Conservation (phyloP, 2,888 invertebrate genomes). For the Nomada lathburiana region DNA sequence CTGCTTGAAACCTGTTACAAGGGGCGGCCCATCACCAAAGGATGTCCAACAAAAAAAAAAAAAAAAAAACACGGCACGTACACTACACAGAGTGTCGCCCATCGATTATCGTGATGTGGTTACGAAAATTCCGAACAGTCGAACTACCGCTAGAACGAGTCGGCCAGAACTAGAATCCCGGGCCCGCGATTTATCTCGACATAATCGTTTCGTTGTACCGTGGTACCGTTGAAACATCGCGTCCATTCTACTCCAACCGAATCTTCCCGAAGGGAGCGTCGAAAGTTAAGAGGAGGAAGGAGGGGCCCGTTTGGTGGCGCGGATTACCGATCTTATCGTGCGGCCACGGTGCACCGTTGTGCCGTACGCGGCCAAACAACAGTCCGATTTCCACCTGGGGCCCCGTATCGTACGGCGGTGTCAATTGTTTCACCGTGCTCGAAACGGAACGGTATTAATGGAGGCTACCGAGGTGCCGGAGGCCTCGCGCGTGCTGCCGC, state of each 20-base stretch:
- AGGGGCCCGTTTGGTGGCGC: conserved; percentile 48
- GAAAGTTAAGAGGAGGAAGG: conserved; percentile 38
- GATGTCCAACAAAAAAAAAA: too few relatives aligned
- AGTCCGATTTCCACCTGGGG: conserved; percentile 32
- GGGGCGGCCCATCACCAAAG: too few relatives aligned
- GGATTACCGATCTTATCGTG: conserved; percentile 73
- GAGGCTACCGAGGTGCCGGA: conserved; percentile 68
- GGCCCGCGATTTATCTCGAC: conserved; percentile 53
- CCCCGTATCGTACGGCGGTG: conserved; percentile 26
- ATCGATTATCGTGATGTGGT: not conserved
- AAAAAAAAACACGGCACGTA: too few relatives aligned
- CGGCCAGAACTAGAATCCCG: conserved; percentile 30
- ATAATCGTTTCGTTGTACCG: conserved; percentile 57
- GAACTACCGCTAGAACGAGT: conserved; percentile 6
- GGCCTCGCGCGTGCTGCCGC: conserved; percentile 59
- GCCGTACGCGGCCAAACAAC: conserved; percentile 54
- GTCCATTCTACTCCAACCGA: conserved; percentile 45
- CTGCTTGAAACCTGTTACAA: too few relatives aligned
- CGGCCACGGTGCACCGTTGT: conserved; percentile 51
- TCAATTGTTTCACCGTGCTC: conserved; percentile 59
- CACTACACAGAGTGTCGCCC: not conserved
- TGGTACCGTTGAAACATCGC: conserved; percentile 45
- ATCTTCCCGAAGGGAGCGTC: conserved; percentile 46
- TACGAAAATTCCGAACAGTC: conserved; percentile 12
- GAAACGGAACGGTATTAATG: conserved; percentile 67